Evolutionary conservation across 1,140 invertebrate species (phyloP), one percentile per base, ranked within the genome.

Genomic region (Zaprionus ornatus): DNA sequence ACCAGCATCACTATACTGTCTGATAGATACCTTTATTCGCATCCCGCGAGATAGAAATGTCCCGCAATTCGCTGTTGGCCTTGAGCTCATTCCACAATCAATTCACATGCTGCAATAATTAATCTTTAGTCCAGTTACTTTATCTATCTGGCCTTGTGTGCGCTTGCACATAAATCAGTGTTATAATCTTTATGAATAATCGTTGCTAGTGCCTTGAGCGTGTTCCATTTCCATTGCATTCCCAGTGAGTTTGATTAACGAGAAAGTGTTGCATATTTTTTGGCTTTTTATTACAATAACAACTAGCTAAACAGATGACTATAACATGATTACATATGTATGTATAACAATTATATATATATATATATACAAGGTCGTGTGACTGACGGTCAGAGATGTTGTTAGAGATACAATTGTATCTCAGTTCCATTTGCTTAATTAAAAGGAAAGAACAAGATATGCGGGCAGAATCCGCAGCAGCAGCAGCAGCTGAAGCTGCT

Each of bases 351-450:
- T 73, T 67, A 57, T 37, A 68, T 64, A 6, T 32, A 42, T 56
- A 66, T 65, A 61, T 63, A 55, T 55, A 55, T 35, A 80, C 76
- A 62, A 66, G 66, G 29, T 48, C 57, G 42, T 68, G 15, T 35
- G 27, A 29, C 7, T 35, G 42, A 32, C 37, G 40, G 55, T 21
- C 13, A 50, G 23, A 48, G 25, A 62, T 27, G 27, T 37, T 42
- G 40, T 17, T 9, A 10, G 29, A 61, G 45, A 55, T 63, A 62
- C 59, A 63, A 61, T 59, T 61, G 57, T 77, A 72, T 77, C 63
- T 73, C 55, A 45, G 50, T 59, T 70, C 74, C 82, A 86, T 85
- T 85, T 82, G 83, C 82, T 86, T 85, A 85, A 86, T 85, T 85
- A 74, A 71, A 81, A 82, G 29, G 68, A 62, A 57, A 68, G 55